These are phyloP conservation scores for Neodiprion lecontei DNA, from an alignment of 1,140 invertebrate genomes.

Conservation along the genomic window DNA sequence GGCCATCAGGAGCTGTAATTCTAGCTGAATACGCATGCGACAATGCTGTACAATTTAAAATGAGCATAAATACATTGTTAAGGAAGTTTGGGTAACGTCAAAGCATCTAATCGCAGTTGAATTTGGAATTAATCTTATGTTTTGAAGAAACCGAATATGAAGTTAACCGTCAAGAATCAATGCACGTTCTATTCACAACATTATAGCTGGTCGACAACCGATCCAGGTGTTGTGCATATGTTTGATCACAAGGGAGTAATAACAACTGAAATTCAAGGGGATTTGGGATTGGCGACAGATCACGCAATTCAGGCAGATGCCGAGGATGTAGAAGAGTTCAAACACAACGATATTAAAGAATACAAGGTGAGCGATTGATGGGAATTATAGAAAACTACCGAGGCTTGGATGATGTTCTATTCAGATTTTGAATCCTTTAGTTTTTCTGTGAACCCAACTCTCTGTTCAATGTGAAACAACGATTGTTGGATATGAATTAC, in stretches of 20 bases:
- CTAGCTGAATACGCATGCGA: slow-evolving; percentile 54
- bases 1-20: slow-evolving; percentile 55
- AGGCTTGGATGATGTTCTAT: slow-evolving; percentile 9
- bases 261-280: slow-evolving; percentile 46
- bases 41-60: slow-evolving; percentile 47
- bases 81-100: slow-evolving; percentile 59
- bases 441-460: slow-evolving; percentile 54
- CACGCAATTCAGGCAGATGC: slow-evolving; percentile 70
- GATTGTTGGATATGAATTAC: slow-evolving; percentile 58
- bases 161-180: slow-evolving; percentile 17
- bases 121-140: slow-evolving; percentile 13
- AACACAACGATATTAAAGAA: slow-evolving; percentile 49
- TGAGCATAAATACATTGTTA: slow-evolving; percentile 51
- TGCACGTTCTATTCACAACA: slow-evolving; percentile 18
- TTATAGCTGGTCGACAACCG: slow-evolving; percentile 29
- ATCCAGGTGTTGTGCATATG: slow-evolving; percentile 46
- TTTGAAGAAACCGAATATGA: neutral
- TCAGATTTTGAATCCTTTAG: slow-evolving; percentile 41
- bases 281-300: slow-evolving; percentile 65
- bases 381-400: neutral
- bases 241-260: slow-evolving; percentile 66
- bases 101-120: slow-evolving; percentile 9
- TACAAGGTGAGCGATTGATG: slow-evolving; percentile 49
- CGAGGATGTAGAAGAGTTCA: slow-evolving; percentile 66
- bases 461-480: slow-evolving; percentile 44